Evolutionary conservation across 92 coral and sea anemone genomes (phyloP), one percentile per base, ranked within the genome.

Genomic region (Epizoanthus rinbou): DNA sequence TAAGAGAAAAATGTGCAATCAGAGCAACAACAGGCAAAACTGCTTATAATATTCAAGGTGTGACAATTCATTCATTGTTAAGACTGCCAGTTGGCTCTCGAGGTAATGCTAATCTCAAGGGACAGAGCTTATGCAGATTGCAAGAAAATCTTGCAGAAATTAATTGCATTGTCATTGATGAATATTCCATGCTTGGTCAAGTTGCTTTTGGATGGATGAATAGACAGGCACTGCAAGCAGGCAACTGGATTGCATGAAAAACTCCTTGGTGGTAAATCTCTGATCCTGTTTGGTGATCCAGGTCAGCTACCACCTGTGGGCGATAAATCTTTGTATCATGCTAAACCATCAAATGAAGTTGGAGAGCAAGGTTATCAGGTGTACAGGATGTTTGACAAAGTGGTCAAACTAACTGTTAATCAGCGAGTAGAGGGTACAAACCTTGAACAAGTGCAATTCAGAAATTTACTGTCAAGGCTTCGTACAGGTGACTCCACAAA

Each of bases 111-210:
- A 43, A 43, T 43, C 50, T 43, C 50, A 43, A 43, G 50, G 50
- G 50, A 43, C 50, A 43, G 50, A 43, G 50, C 50, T 43, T 43
- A 4, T 43, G 50, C 50, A 43, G 50, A 5, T 43, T 43, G 50
- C 50, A 43, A 43, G 50, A 43, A 43, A 43, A 43, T 43, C 50
- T 43, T 43, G 50, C 50, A 43, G 50, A 0, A 43, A 43, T 5
- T 4, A 5, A 43, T 4, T 43, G 50, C 50, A 43, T 43, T 4
- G 7, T 43, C 50, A 43, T 43, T 43, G 50, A 43, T 43, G 86
- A 82, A 82, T 82, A 69, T 82, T 82, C 80, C 22, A 69, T 82
- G 86, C 86, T 82, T 69, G 86, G 86, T 21, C 64, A 82, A 68
- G 7, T 54, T 13, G 70, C 80, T 2, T 82, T 82, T 69, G 86